phyloP scores from a whole-genome alignment of 2,113 vertebrate species.

The Mandrillus leucophaeus region DNA sequence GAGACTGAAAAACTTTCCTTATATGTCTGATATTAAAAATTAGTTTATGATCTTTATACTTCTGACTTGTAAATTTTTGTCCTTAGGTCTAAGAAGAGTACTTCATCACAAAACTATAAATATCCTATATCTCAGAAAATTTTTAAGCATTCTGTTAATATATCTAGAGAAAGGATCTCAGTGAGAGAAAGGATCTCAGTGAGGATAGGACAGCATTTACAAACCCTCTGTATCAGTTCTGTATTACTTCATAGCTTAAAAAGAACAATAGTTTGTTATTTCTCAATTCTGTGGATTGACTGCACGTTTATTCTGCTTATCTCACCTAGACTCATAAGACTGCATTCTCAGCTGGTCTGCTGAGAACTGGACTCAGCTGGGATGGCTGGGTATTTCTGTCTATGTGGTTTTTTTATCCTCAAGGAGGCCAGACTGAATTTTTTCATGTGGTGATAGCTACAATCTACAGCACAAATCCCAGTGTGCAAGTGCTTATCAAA shows the following conservation, averaged over 20 bases:
- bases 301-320: not conserved
- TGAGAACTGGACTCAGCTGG: not conserved
- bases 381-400: not conserved
- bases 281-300: slow-evolving; percentile 12
- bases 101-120: slow-evolving; percentile 12
- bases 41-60: slow-evolving; percentile 17
- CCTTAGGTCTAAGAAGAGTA: not conserved
- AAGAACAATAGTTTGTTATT: not conserved
- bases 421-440: slow-evolving; percentile 16
- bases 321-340: not conserved
- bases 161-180: not conserved
- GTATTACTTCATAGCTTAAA: not conserved
- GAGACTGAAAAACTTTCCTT: slow-evolving; percentile 38
- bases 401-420: not conserved
- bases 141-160: slow-evolving; percentile 41
- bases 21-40: slow-evolving; percentile 36
- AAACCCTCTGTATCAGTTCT: not conserved
- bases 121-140: not conserved
- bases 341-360: not conserved
- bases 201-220: not conserved
- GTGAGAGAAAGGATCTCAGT: not conserved
- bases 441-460: not conserved
- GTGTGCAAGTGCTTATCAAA: not conserved
- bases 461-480: not conserved
- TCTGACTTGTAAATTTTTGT: slow-evolving; percentile 30